A percentile compares a stretch with the other conserved stretches of the same genome.
Evolutionary conservation across 2,113 vertebrate species (phyloP).

Genomic region (Cyprinodon brontotheroides): DNA sequence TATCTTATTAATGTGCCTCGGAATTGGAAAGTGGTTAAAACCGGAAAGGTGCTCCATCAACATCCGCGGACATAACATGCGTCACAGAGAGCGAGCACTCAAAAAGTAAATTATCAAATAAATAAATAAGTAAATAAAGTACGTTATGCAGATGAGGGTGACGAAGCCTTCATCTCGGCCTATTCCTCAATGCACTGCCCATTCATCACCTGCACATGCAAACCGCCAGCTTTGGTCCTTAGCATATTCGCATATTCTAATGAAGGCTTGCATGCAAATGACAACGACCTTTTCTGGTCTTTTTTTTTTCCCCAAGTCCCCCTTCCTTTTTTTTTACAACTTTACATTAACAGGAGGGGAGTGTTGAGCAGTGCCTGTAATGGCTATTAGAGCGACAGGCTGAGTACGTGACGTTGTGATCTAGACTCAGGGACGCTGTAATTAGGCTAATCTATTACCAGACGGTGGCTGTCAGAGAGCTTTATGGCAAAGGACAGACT

Average conservation of each 20-base stretch:
- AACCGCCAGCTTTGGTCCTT: constrained; percentile 90
- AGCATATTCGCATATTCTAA: constrained; percentile 99
- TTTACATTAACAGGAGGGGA: constrained; percentile 90
- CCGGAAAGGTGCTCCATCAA: constrained; percentile 73
- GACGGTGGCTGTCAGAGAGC: constrained; percentile 88
- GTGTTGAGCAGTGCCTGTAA: constrained; percentile 65
- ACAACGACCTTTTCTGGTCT: constrained; percentile 91
- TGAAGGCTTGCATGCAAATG: constrained; percentile 99
- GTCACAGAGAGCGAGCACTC: constrained; percentile 49
- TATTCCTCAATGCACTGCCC: constrained; percentile 85
- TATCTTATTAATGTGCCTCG: constrained; percentile 23
- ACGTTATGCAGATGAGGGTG: constrained; percentile 92
- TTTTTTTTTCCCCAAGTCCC: constrained; percentile 11
- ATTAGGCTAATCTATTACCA: constrained; percentile 99
- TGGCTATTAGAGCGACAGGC: constrained; percentile 77
- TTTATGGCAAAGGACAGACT: constrained; percentile 90
- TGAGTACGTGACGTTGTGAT: too few relatives aligned
- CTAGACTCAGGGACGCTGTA: constrained; percentile 93
- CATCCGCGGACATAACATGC: constrained; percentile 39
- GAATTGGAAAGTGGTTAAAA: constrained; percentile 51
- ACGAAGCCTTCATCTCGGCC: too few relatives aligned
- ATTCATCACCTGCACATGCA: constrained; percentile 98
- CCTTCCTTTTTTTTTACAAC: constrained; percentile 80
- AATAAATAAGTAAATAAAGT: constrained; percentile 79
- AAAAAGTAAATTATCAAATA: constrained; percentile 82